These are phyloP conservation scores for Drosophila tropicalis DNA, from an alignment of 1,140 invertebrate species.

Conservation along the genomic window DNA sequence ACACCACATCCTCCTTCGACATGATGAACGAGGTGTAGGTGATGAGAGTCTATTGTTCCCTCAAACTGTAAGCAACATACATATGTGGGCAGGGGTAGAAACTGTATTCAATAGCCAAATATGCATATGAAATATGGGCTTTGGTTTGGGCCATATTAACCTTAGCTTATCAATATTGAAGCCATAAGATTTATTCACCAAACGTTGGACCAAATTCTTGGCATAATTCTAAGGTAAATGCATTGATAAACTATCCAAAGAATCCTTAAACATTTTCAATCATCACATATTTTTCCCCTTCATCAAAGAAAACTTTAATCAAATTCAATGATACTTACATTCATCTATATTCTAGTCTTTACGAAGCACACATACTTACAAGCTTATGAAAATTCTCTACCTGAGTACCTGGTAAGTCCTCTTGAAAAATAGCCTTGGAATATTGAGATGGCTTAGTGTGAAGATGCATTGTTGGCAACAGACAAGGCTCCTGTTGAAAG, in stretches of 20 bases:
- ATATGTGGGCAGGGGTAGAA: conserved; percentile 3
- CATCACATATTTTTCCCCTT: not conserved
- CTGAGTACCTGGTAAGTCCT: conserved; percentile 28
- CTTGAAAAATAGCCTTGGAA: conserved; percentile 45
- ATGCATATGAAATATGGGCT: conserved; percentile 46
- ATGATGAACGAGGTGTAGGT: conserved; percentile 38
- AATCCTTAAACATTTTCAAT: not conserved
- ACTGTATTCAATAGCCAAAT: conserved; percentile 41
- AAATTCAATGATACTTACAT: not conserved
- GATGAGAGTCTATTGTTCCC: conserved; percentile 14
- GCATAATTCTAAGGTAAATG: not conserved
- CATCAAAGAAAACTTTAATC: not conserved
- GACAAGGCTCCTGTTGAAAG: not conserved
- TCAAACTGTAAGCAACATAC: conserved; percentile 11
- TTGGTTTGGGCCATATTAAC: conserved; percentile 5
- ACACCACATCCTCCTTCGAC: conserved; percentile 10
- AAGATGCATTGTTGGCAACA: conserved; percentile 21
- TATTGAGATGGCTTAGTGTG: conserved; percentile 39
- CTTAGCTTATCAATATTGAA: conserved; percentile 10
- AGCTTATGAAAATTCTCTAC: conserved; percentile 24
- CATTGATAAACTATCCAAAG: not conserved
- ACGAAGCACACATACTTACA: not conserved
- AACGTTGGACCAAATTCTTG: not conserved
- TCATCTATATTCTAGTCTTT: not conserved
- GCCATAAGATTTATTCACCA: conserved; percentile 5